phyloP scores from a whole-genome alignment of 2,113 vertebrate species.

The Coturnix japonica region DNA sequence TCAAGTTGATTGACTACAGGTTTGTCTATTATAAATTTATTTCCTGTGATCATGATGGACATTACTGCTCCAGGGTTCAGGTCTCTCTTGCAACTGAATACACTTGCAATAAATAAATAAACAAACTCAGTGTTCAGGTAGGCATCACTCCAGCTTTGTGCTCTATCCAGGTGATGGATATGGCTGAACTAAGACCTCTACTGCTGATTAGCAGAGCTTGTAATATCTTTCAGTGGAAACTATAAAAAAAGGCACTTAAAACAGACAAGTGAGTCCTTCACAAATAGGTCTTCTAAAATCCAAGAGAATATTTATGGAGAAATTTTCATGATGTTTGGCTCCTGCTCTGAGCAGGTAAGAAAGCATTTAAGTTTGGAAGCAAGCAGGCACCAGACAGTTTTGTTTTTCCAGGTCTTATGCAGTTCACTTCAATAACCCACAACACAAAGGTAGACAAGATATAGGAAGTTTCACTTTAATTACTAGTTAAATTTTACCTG shows the following conservation, averaged over 20 bases:
- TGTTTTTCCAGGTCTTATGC: background rate
- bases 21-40: background rate
- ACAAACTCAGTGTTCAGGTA: background rate
- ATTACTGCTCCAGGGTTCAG: background rate
- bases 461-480: background rate
- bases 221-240: background rate
- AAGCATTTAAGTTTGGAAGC: background rate
- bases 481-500: background rate
- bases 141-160: background rate
- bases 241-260: background rate
- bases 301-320: background rate
- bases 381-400: background rate
- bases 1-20: background rate
- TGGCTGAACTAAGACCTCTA: background rate
- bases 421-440: background rate
- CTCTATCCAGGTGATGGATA: background rate
- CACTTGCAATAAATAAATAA: background rate
- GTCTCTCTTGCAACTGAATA: background rate
- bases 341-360: background rate
- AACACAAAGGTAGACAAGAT: background rate
- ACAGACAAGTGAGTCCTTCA: background rate
- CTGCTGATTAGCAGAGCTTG: background rate
- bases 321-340: background rate
- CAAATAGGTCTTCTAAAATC: background rate
- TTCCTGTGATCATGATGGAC: fast-evolving